Evolutionary conservation across 2,797 vertebrate species (phyloP).

Genomic region (Taeniopygia guttata): DNA sequence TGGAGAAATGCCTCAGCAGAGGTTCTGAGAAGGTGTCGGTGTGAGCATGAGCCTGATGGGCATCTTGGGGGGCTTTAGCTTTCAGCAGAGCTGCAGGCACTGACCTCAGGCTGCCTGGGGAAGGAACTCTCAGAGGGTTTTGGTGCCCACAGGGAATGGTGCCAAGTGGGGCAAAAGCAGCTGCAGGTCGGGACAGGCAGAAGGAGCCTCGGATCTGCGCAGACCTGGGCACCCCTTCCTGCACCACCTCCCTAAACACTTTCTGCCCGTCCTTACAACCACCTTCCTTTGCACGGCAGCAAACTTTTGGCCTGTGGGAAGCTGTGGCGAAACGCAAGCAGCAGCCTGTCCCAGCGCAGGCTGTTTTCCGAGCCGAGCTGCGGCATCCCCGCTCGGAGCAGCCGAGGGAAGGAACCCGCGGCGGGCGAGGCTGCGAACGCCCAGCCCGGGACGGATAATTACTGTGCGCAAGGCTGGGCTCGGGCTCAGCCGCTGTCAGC

Average conservation of each 20-base stretch:
- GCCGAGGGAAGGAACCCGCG: neutral
- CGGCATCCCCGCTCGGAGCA: neutral
- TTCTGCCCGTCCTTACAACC: neutral
- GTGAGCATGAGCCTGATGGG: rapidly evolving
- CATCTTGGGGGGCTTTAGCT: rapidly evolving
- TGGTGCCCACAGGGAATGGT: neutral
- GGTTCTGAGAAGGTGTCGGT: neutral
- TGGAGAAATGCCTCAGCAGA: neutral
- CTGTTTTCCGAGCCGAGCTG: neutral
- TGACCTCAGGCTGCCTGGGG: rapidly evolving
- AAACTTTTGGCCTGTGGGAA: neutral
- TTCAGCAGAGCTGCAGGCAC: neutral
- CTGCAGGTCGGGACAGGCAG: neutral
- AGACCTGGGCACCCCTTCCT: neutral
- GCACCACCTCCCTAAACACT: neutral
- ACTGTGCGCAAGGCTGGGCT: neutral
- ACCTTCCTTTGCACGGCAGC: neutral
- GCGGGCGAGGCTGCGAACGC: neutral
- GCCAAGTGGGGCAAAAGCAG: neutral
- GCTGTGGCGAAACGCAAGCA: neutral
- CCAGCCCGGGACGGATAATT: slow-evolving; percentile 16
- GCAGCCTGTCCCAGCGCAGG: neutral
- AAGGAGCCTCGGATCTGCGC: neutral
- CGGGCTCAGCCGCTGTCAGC: neutral
- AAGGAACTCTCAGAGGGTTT: neutral